Evolutionary conservation across 2,888 invertebrate genomes (phyloP), one percentile per base, ranked within the genome.

Genomic region (Litoditis marina): DNA sequence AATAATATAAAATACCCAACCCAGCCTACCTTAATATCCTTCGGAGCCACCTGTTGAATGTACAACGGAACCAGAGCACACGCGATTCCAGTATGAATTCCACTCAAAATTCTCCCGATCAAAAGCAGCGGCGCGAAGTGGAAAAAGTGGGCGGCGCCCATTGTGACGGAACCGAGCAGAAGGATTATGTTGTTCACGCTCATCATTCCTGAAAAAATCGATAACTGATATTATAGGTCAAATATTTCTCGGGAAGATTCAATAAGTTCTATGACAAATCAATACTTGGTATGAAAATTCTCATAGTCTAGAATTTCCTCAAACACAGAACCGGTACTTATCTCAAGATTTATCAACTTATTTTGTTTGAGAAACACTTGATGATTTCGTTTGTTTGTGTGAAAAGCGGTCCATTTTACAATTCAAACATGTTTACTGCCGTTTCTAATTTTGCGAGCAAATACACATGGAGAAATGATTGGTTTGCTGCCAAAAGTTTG

Each of bases 31-130:
- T 77, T 79, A n/a, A 78, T 74, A 22, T 76, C 66, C 31, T 74
- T 73, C 1, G 79, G 79, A 7, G 76, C 72, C 8, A 79, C 60
- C 60, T 79, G 77, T 49, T 77, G 76, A 0, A 79, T 61, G 62
- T 69, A 79, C 4, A 79, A 59, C 2, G 79, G 79, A 13, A 74
- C 66, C 32, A 79, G 65, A 5, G 77, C 75, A 39, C 76, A 77
- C 0, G 68, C 73, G 8, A 79, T 39, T 3, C 79, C 79, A 2
- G 76, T 72, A 57, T 73, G 68, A 5, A 72, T 56, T 13, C 75
- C 74, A 13, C 61, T 69, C n/a, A 73, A 19, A 28, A 73, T 58
- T 47, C 76, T 46, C 4, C 76, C 76, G 4, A 71, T 11, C 4
- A 71, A 62, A 28, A 75, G 66, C 7, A 68, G 59, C 1, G 68